Conservation (phyloP, 1,140 invertebrate genomes). For the Pseudachorutes palmiensis region DNA sequence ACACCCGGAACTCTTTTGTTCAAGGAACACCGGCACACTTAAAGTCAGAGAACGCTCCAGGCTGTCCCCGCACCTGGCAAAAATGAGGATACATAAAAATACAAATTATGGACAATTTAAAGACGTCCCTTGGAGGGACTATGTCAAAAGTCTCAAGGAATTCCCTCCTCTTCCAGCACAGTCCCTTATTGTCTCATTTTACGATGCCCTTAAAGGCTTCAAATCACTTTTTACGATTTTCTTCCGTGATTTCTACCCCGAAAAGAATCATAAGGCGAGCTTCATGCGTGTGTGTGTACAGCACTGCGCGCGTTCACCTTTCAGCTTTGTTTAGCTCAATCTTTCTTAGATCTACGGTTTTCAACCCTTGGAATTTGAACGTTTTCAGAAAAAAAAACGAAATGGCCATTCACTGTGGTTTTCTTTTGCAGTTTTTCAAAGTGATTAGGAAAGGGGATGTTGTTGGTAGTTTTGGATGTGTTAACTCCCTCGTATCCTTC, state of each 20-base stretch:
- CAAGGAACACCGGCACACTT: neutral
- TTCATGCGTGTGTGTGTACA: neutral
- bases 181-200: slow-evolving; percentile 10
- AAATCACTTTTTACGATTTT: slow-evolving; percentile 10
- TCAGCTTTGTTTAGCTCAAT: neutral
- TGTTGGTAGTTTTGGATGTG: neutral
- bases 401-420: too few species aligned
- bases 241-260: neutral
- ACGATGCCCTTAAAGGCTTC: slow-evolving; percentile 4
- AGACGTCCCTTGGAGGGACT: slow-evolving; percentile 1
- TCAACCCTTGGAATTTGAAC: neutral
- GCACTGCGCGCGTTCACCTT: neutral
- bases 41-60: neutral
- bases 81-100: slow-evolving; percentile 4
- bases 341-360: too few species aligned
- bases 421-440: too few species aligned
- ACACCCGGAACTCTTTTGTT: neutral
- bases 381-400: neutral
- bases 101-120: slow-evolving; percentile 8
- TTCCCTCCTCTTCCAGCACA: neutral
- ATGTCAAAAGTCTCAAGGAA: neutral
- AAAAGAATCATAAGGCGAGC: neutral
- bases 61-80: neutral
- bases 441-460: neutral
- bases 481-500: neutral